phyloP scores from a whole-genome alignment of 1,140 invertebrate genomes.

The Drosophila repletoides region DNA sequence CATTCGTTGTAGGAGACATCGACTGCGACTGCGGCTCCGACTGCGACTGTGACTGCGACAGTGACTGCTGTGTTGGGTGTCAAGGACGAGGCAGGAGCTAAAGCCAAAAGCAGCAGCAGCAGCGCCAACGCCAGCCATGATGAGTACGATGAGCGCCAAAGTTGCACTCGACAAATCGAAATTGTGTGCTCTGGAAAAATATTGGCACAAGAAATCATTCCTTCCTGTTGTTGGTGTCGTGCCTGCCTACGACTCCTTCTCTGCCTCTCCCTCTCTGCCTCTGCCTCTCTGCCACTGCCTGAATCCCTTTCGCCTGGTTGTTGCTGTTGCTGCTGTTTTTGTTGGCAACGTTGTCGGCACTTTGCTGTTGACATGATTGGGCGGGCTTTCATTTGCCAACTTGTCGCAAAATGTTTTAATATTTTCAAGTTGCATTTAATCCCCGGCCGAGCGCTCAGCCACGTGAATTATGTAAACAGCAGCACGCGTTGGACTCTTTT shows the following conservation, averaged over 20 bases:
- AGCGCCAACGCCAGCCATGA: slow-evolving; percentile 56
- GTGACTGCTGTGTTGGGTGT: slow-evolving; percentile 50
- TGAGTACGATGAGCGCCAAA: slow-evolving; percentile 80
- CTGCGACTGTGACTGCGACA: slow-evolving; percentile 26
- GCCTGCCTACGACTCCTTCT: slow-evolving; percentile 6
- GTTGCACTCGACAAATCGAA: slow-evolving; percentile 82
- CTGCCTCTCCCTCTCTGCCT: not conserved
- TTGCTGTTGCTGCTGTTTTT: slow-evolving; percentile 18
- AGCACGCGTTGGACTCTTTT: slow-evolving; percentile 53
- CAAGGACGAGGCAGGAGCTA: slow-evolving; percentile 69
- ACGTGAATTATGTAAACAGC: slow-evolving; percentile 76
- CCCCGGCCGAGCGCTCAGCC: slow-evolving; percentile 52
- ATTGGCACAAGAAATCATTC: slow-evolving; percentile 83
- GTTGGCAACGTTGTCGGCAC: slow-evolving; percentile 43
- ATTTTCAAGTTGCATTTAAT: slow-evolving; percentile 81
- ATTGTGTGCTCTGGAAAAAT: slow-evolving; percentile 82
- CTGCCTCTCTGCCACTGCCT: not conserved
- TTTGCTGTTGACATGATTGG: slow-evolving; percentile 76
- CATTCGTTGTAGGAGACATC: slow-evolving; percentile 75
- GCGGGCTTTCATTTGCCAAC: slow-evolving; percentile 77
- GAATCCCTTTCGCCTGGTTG: not conserved
- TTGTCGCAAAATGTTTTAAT: slow-evolving; percentile 81
- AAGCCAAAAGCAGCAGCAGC: slow-evolving; percentile 54
- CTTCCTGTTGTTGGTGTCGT: slow-evolving; percentile 79
- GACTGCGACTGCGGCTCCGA: slow-evolving; percentile 40